Evolutionary conservation across 2,888 invertebrate genomes (phyloP).

Genomic region (Hirtodrosophila histrioides): DNA sequence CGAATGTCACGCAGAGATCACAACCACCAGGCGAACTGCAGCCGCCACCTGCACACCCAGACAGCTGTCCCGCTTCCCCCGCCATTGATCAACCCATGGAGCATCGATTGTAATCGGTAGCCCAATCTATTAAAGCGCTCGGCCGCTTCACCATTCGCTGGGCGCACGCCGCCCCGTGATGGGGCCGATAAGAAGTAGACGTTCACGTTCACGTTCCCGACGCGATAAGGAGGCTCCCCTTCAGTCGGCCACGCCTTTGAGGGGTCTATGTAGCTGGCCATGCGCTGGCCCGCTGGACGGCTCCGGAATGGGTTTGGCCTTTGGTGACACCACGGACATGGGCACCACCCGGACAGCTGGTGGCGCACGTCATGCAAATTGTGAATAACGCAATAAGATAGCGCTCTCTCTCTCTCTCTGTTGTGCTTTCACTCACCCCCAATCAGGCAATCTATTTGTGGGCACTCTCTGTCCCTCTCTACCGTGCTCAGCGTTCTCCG

Average conservation of each 20-base stretch:
- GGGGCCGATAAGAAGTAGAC: conserved; percentile 30
- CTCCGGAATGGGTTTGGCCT: conserved; percentile 34
- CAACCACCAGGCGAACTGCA: conserved; percentile 26
- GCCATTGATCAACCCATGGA: conserved; percentile 21
- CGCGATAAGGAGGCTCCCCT: conserved; percentile 17
- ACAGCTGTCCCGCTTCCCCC: background rate
- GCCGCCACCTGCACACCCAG: background rate
- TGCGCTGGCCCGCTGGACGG: conserved; percentile 40
- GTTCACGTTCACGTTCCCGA: conserved; percentile 29
- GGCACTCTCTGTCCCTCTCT: conserved; percentile 11
- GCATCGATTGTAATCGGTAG: conserved; percentile 15
- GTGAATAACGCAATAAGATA: conserved; percentile 43
- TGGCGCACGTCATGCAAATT: conserved; percentile 38
- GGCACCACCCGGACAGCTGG: conserved; percentile 21
- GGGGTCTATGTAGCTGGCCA: conserved; percentile 23
- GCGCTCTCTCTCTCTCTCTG: background rate
- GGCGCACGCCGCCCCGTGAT: conserved; percentile 25
- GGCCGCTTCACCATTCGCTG: background rate
- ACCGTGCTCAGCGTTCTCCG: conserved; percentile 11
- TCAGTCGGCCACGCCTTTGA: conserved; percentile 18
- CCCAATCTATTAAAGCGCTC: conserved; percentile 12
- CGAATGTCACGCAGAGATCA: conserved; percentile 34
- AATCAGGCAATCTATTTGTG: conserved; percentile 26
- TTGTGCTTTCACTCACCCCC: background rate
- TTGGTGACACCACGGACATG: conserved; percentile 6